These are phyloP conservation scores for Zophobas morio DNA, from an alignment of 1,140 invertebrate genomes.

Conservation along the genomic window DNA sequence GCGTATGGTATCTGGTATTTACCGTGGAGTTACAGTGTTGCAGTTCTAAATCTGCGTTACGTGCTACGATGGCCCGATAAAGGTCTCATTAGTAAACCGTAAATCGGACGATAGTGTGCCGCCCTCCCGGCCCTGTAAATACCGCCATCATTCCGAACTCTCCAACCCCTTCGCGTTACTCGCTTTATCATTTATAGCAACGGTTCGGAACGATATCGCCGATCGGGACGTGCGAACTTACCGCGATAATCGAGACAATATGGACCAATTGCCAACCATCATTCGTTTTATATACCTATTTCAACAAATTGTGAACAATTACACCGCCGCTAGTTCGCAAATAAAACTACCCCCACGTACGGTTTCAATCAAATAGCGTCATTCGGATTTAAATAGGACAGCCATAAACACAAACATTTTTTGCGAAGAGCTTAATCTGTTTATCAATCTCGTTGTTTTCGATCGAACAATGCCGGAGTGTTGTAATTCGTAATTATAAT, in stretches of 20 bases:
- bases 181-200: constrained; percentile 40
- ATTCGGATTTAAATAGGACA: not conserved
- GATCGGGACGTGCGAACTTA: constrained; percentile 39
- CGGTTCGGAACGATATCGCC: constrained; percentile 33
- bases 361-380: not conserved
- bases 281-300: constrained; percentile 28
- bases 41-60: constrained; percentile 66
- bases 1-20: constrained; percentile 59
- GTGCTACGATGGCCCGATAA: constrained; percentile 65
- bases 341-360: constrained; percentile 14
- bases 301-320: constrained; percentile 34
- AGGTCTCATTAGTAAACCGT: constrained; percentile 67
- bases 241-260: constrained; percentile 39
- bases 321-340: constrained; percentile 6
- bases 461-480: constrained; percentile 28
- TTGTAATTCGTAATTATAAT: constrained; percentile 40
- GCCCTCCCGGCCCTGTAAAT: constrained; percentile 62
- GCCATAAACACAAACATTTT: constrained; percentile 1
- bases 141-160: constrained; percentile 56
- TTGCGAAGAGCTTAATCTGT: constrained; percentile 18
- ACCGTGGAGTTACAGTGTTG: constrained; percentile 62
- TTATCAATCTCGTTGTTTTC: constrained; percentile 17
- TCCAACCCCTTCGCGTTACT: constrained; percentile 44
- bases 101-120: constrained; percentile 64
- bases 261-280: constrained; percentile 38